phyloP scores from a whole-genome alignment of 1,140 invertebrate genomes.

The Drosophila bifasciata region DNA sequence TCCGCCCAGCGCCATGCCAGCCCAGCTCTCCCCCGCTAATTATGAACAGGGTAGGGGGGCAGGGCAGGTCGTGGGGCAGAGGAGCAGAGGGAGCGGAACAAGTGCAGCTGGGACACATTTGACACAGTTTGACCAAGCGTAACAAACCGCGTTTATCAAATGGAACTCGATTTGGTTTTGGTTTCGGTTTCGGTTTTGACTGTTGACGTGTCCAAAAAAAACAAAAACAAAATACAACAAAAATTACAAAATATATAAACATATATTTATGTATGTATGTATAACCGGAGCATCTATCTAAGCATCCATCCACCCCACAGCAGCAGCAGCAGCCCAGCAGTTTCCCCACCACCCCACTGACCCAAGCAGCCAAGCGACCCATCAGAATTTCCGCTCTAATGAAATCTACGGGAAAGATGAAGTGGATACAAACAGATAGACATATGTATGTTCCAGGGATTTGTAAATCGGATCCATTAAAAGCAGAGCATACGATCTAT shows the following conservation, averaged over 20 bases:
- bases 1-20: background rate
- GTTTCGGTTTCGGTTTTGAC: conserved; percentile 36
- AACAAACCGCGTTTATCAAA: conserved; percentile 72
- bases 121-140: conserved; percentile 78
- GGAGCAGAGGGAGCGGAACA: conserved; percentile 25
- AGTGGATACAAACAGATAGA: conserved; percentile 3
- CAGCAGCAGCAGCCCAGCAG: background rate
- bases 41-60: background rate
- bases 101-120: conserved; percentile 74
- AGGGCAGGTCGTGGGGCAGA: background rate
- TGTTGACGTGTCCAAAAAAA: conserved; percentile 63
- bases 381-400: conserved; percentile 52
- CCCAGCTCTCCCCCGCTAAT: conserved; percentile 12
- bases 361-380: conserved; percentile 36
- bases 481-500: background rate
- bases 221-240: conserved; percentile 6
- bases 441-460: background rate
- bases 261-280: too few species aligned
- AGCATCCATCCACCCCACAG: conserved; percentile 1
- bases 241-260: too few species aligned
- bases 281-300: background rate
- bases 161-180: conserved; percentile 46
- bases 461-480: background rate
- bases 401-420: conserved; percentile 38
- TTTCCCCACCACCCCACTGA: background rate